A percentile compares a stretch with the other conserved stretches of the same genome.
phyloP scores from a whole-genome alignment of 2,888 invertebrate genomes.

The Spatulosminthurus flaviceps region DNA sequence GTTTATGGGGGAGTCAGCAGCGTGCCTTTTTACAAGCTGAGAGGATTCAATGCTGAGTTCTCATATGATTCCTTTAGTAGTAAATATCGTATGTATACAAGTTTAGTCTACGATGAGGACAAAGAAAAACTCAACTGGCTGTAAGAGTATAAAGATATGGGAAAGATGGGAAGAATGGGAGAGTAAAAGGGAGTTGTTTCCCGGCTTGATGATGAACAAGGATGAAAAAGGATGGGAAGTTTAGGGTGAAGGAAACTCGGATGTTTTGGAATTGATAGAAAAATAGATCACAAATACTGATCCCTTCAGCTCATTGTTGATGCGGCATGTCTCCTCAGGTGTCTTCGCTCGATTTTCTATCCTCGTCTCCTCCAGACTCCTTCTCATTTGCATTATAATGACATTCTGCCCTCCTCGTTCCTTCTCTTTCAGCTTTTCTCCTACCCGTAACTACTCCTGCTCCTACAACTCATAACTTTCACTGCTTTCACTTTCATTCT shows the following conservation, averaged over 20 bases:
- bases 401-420: conserved; percentile 6
- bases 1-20: no score
- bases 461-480: not conserved
- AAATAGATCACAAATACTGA: conserved; percentile 38
- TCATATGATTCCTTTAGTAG: no score
- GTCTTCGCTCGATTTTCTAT: conserved; percentile 28
- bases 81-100: no score
- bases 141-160: not conserved
- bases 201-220: no score
- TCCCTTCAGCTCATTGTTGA: conserved; percentile 40
- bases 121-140: no score
- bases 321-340: conserved; percentile 44
- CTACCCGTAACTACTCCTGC: no score
- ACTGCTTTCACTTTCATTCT: conserved; percentile 9
- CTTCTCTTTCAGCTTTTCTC: not conserved
- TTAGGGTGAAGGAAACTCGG: not conserved
- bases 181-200: no score
- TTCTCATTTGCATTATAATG: conserved; percentile 45
- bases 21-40: no score
- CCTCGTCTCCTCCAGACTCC: not conserved
- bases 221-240: not conserved
- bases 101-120: no score
- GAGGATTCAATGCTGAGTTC: no score
- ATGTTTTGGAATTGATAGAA: conserved; percentile 32
- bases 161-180: not conserved